Conservation (phyloP, 2,888 invertebrate genomes). For the Andrena bucephala region DNA sequence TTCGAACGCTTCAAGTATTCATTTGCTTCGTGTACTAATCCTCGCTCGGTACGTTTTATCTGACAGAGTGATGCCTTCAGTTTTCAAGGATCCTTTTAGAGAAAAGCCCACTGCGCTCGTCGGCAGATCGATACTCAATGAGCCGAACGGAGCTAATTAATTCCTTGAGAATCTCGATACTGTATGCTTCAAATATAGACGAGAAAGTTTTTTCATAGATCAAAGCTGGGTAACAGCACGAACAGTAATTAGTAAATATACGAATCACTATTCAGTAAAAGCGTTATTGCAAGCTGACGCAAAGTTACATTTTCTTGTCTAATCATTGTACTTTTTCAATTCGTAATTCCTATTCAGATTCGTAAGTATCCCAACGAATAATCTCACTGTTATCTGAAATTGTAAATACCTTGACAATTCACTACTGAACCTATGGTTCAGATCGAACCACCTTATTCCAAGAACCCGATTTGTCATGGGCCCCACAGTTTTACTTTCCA, state of each 20-base stretch:
- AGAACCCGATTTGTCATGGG: too few species aligned
- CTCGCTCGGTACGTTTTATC: slow-evolving; percentile 3
- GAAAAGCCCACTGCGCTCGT: neutral
- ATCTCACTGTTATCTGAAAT: neutral
- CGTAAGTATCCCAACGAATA: neutral
- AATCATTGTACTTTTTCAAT: too few species aligned
- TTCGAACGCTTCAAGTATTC: slow-evolving; percentile 2
- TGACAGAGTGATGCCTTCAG: neutral
- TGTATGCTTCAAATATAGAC: too few species aligned
- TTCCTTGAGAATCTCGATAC: too few species aligned
- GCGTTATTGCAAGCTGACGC: too few species aligned
- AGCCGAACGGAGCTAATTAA: too few species aligned
- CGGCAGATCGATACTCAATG: neutral
- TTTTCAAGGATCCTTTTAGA: slow-evolving; percentile 4
- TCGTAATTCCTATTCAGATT: too few species aligned
- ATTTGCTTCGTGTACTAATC: slow-evolving; percentile 14
- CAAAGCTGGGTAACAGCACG: too few species aligned
- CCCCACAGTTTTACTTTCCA: neutral
- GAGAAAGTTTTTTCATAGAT: too few species aligned
- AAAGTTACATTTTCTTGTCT: too few species aligned
- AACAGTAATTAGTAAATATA: too few species aligned
- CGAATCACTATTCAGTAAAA: too few species aligned
- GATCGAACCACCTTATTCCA: neutral
- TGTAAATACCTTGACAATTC: neutral
- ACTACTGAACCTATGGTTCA: neutral